Evolutionary conservation across 2,888 invertebrate genomes (phyloP).

Genomic region (Lapara coniferarum): DNA sequence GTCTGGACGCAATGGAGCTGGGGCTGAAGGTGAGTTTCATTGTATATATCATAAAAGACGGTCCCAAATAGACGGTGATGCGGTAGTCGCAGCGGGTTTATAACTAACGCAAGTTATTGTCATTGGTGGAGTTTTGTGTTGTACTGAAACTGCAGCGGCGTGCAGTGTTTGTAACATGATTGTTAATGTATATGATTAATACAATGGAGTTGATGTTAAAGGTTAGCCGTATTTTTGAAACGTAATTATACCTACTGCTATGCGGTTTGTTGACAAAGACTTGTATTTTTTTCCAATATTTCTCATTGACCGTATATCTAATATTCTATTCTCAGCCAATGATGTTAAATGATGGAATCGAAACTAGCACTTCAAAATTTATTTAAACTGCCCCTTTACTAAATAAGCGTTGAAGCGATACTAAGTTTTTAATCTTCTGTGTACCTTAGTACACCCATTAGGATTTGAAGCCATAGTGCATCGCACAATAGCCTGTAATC

Average conservation of each 20-base stretch:
- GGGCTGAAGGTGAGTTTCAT: constrained; percentile 87
- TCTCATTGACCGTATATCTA: no score
- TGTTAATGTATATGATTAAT: not conserved
- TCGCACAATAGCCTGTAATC: not conserved
- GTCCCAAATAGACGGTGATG: constrained; percentile 34
- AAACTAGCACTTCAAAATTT: no score
- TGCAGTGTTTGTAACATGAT: not conserved
- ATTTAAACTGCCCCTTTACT: no score
- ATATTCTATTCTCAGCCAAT: no score
- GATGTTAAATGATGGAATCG: no score
- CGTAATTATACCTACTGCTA: no score
- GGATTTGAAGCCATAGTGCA: not conserved
- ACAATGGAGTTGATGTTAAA: no score
- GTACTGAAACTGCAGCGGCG: not conserved
- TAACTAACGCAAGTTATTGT: not conserved
- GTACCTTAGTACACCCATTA: not conserved
- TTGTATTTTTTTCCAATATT: no score
- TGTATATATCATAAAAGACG: constrained; percentile 44
- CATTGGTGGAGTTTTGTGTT: constrained; percentile 17
- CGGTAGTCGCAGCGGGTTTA: not conserved
- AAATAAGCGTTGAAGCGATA: no score
- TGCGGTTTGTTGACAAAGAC: no score
- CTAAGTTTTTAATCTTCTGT: not conserved
- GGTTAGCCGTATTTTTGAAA: no score
- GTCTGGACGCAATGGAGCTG: constrained; percentile 87